Base-by-base conservation (phyloP, 1,140 invertebrate genomes). In the Bacillus rossius region DNA sequence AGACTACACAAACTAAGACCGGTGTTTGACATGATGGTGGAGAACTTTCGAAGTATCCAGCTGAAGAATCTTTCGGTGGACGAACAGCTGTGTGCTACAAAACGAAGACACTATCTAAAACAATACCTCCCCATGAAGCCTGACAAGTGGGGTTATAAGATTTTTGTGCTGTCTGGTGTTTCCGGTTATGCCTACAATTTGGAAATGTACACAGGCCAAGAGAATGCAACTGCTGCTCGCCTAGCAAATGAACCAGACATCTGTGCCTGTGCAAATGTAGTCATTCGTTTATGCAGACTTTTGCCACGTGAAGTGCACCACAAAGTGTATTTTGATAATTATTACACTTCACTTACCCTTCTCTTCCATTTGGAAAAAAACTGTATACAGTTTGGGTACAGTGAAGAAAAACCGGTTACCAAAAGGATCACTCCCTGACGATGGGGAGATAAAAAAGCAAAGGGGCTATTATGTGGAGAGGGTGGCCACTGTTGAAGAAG, bases 251-350 rank as follows among this genome's bases (percentile, higher is more conserved):
- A 65, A 59, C 29, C 34, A 48, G 43, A 63, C 53, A 38, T 68
- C 26, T 61, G 63, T 57, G 17, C 40, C 8, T 61, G 62, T 47
- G 54, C 57, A 16, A 63, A 63, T 53, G 48, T 63, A 16, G 61
- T 69, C 3, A 17, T 66, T 38, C 23, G 64, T 8, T 55, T 67
- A 10, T 14, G 54, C 26, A 59, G 63, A 58, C 20, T 16, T 8
- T 49, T 65, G 13, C 54, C 55, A 8, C 23, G 16, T 22, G 29
- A 60, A 17, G 3, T 48, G n/a, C 45, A 63, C 42, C 23, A 51
- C 34, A 64, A 58, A 53, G 19, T 69, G 8, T 68, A 67, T 53
- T 66, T 60, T 43, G 66, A 67, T 52, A 69, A 68, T 58, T 68
- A 61, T 52, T 68, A 64, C 47, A 65, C 63, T 1, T 41, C 10